Evolutionary conservation across 1,140 invertebrate genomes (phyloP).

Genomic region (Dryas iulia): DNA sequence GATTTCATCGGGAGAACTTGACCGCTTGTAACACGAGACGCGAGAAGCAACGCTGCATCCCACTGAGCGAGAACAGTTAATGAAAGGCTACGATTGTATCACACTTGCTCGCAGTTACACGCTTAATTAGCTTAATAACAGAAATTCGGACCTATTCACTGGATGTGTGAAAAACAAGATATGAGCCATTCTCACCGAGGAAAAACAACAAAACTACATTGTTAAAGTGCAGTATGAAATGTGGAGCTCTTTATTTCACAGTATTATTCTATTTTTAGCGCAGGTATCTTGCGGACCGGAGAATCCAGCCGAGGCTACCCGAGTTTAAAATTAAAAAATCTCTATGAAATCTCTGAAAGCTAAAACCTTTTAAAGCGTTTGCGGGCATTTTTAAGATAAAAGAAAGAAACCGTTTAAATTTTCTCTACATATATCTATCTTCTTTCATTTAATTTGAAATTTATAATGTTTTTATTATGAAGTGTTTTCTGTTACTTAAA

Average conservation of each 20-base stretch:
- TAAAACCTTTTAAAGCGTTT: constrained; percentile 39
- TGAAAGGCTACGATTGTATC: constrained; percentile 55
- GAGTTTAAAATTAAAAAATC: constrained; percentile 57
- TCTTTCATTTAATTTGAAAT: neutral
- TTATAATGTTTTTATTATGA: neutral
- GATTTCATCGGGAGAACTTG: constrained; percentile 54
- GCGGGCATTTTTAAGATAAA: constrained; percentile 24
- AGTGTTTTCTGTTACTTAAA: neutral
- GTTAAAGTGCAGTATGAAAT: constrained; percentile 45
- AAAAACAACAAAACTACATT: constrained; percentile 35
- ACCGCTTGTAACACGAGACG: constrained; percentile 51
- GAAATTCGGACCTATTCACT: constrained; percentile 34
- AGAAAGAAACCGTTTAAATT: constrained; percentile 1
- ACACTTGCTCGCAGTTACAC: constrained; percentile 42
- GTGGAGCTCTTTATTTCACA: constrained; percentile 46
- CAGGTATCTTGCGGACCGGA: constrained; percentile 49
- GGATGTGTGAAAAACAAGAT: constrained; percentile 32
- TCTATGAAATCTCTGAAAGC: constrained; percentile 45
- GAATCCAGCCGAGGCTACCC: constrained; percentile 41
- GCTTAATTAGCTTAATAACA: constrained; percentile 52
- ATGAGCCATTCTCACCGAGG: constrained; percentile 22
- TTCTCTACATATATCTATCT: neutral
- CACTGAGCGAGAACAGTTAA: constrained; percentile 41
- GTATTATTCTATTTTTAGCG: constrained; percentile 55
- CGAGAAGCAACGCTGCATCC: constrained; percentile 41